These are phyloP conservation scores for Limonius californicus DNA, from an alignment of 1,140 invertebrate species.

Conservation along the genomic window DNA sequence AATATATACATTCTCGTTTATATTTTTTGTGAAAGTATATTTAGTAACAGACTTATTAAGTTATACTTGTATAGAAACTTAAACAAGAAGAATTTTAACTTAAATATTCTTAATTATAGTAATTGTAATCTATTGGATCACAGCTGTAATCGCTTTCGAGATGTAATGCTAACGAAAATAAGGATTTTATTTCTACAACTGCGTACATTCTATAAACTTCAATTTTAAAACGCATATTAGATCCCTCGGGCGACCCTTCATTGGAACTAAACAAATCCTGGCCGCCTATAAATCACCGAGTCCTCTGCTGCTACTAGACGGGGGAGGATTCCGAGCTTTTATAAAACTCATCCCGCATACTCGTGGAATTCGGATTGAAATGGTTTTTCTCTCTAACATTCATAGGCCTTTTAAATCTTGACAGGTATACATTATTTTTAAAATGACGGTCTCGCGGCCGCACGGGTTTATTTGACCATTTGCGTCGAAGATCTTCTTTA, in stretches of 20 bases:
- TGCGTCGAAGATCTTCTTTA: background rate
- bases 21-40: too few species aligned
- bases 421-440: constrained; percentile 12
- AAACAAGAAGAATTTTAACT: too few species aligned
- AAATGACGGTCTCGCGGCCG: background rate
- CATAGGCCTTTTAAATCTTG: constrained; percentile 1
- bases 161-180: too few species aligned
- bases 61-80: too few species aligned
- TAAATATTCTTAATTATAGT: too few species aligned
- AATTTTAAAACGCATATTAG: constrained; percentile 13
- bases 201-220: constrained; percentile 9
- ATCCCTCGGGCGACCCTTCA: constrained; percentile 25
- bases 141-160: too few species aligned
- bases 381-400: constrained; percentile 13
- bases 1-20: too few species aligned
- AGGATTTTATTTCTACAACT: background rate
- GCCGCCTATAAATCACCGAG: constrained; percentile 32
- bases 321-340: constrained; percentile 26
- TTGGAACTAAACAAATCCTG: constrained; percentile 34
- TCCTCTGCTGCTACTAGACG: constrained; percentile 25
- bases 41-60: too few species aligned
- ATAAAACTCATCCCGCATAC: constrained; percentile 29
- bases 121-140: too few species aligned
- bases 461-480: background rate
- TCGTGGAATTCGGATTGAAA: constrained; percentile 15